Percentiles rank a stretch among this genome's conserved stretches.
phyloP scores from a whole-genome alignment of 2,113 vertebrate species.

The Paramisgurnus dabryanus region DNA sequence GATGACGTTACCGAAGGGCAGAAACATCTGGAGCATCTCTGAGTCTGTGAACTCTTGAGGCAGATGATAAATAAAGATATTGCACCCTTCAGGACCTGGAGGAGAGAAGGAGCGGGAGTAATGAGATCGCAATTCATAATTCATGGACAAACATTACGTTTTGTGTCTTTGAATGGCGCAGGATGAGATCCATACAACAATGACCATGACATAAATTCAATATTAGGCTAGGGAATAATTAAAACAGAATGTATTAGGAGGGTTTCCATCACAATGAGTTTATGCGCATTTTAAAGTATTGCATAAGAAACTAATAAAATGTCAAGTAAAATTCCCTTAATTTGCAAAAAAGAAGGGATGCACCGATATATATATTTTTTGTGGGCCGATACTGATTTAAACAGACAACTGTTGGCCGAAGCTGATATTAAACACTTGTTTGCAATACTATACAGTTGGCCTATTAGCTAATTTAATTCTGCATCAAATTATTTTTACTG shows the following conservation, averaged over 20 bases:
- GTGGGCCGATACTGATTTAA: too few relatives aligned
- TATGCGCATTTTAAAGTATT: too few relatives aligned
- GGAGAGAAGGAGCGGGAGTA: not conserved
- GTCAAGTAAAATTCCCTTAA: too few relatives aligned
- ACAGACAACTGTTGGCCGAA: too few relatives aligned
- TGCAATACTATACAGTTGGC: too few relatives aligned
- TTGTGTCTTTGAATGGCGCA: not conserved
- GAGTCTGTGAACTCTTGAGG: slow-evolving; percentile 96
- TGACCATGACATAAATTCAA: not conserved
- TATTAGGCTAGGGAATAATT: not conserved
- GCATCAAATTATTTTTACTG: too few relatives aligned
- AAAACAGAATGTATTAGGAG: slow-evolving; percentile 2
- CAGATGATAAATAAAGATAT: slow-evolving; percentile 99
- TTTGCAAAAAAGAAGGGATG: too few relatives aligned
- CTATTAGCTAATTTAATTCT: too few relatives aligned
- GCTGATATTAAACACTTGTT: too few relatives aligned
- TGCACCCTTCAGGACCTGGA: slow-evolving; percentile 94
- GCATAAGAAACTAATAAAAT: too few relatives aligned
- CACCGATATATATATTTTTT: too few relatives aligned
- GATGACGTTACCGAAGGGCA: slow-evolving; percentile 97
- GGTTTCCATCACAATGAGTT: too few relatives aligned
- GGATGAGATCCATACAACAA: not conserved
- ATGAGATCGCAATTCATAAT: not conserved
- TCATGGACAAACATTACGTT: not conserved
- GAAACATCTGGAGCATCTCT: slow-evolving; percentile 96